Conservation (phyloP, 2,888 invertebrate species). For the Thera obeliscata region DNA sequence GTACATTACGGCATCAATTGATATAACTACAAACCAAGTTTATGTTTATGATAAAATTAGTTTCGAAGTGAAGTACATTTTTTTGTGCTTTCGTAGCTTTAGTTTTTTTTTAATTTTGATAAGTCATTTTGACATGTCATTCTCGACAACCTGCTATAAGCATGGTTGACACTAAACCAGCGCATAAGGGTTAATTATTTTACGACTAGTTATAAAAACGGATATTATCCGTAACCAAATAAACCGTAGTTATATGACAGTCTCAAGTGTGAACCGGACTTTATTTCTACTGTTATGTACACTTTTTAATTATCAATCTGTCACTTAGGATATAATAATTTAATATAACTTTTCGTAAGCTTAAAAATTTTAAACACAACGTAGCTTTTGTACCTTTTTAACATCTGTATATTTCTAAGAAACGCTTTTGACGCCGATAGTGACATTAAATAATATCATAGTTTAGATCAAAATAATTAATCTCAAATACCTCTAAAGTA, state of each 20-base stretch:
- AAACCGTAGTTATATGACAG: conserved; percentile 12
- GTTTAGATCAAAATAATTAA: not conserved
- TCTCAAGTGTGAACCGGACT: not conserved
- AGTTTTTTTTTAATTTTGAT: not conserved
- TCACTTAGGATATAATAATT: conserved; percentile 1
- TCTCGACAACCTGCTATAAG: conserved; percentile 56
- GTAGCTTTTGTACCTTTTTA: conserved; percentile 1
- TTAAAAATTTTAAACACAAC: not conserved
- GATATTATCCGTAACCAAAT: conserved; percentile 27
- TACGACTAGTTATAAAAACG: conserved; percentile 8
- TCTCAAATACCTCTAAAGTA: not conserved
- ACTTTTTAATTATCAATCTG: conserved; percentile 5
- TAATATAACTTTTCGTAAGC: not conserved
- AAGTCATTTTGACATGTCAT: conserved; percentile 3
- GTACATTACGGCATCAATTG: conserved; percentile 3
- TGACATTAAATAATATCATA: not conserved
- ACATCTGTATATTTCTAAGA: not conserved
- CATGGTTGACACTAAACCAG: conserved; percentile 49
- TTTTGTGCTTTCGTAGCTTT: conserved; percentile 38
- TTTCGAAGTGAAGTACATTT: conserved; percentile 45
- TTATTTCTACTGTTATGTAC: conserved; percentile 10
- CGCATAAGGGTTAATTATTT: conserved; percentile 20
- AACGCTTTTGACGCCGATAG: not conserved
- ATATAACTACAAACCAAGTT: not conserved
- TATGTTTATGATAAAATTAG: conserved; percentile 57